A percentile compares a stretch with the other conserved stretches of the same genome.
Evolutionary conservation across 1,140 invertebrate species (phyloP).

Genomic region (Armadillidium nasatum): DNA sequence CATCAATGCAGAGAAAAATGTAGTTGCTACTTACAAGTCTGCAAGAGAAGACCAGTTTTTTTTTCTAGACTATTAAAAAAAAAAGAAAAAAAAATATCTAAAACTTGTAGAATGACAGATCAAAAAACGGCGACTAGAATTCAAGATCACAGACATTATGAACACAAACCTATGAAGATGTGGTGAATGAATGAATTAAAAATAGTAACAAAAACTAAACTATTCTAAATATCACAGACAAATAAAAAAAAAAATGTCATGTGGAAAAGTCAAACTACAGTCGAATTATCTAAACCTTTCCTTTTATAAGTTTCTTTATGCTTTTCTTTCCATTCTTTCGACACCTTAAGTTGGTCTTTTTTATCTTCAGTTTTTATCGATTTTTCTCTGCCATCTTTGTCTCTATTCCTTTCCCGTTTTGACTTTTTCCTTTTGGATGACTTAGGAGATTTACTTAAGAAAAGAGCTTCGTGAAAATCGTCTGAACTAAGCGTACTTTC

Average conservation of each 20-base stretch:
- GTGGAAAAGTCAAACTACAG: not conserved
- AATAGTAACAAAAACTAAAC: not conserved
- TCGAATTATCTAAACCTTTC: not conserved
- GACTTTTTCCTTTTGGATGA: slow-evolving; percentile 41
- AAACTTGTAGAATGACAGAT: no score
- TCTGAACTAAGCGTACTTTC: slow-evolving; percentile 59
- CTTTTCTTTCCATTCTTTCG: not conserved
- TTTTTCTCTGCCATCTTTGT: not conserved
- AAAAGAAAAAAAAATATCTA: no score
- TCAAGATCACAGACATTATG: not conserved
- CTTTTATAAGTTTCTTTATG: not conserved
- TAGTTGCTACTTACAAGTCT: no score
- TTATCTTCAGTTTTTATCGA: not conserved
- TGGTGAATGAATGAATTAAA: not conserved
- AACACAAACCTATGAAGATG: not conserved
- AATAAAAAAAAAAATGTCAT: not conserved
- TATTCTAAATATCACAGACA: slow-evolving; percentile 4
- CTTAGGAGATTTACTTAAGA: slow-evolving; percentile 56
- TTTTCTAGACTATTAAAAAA: no score
- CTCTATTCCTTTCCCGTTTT: slow-evolving; percentile 42
- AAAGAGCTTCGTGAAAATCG: slow-evolving; percentile 60
- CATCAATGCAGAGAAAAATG: no score
- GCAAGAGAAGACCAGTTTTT: no score
- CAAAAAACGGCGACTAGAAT: not conserved
- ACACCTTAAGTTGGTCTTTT: not conserved